These are phyloP conservation scores for Hephaestus fuliginosus DNA, from an alignment of 2,797 vertebrate genomes.

Conservation along the genomic window DNA sequence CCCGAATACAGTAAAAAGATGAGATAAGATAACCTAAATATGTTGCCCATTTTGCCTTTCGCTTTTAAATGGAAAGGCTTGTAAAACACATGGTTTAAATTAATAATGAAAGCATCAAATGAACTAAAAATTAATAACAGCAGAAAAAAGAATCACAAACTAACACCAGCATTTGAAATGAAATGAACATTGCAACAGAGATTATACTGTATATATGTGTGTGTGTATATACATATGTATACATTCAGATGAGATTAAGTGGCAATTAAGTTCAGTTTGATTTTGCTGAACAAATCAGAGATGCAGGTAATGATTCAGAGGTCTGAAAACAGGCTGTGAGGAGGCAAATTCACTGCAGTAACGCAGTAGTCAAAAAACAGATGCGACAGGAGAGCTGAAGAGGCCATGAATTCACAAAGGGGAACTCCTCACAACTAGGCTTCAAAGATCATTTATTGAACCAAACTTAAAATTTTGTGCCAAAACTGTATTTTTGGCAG, in stretches of 20 bases:
- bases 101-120: not conserved
- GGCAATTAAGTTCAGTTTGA: not conserved
- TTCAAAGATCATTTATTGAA: not conserved
- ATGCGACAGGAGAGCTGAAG: constrained; percentile 3
- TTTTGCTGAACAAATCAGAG: not conserved
- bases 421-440: not conserved
- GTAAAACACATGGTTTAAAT: not conserved
- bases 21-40: constrained; percentile 17
- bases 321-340: constrained; percentile 5
- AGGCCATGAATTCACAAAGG: not conserved
- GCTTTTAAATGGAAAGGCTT: not conserved
- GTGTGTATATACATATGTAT: too few species aligned
- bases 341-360: not conserved
- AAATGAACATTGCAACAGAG: not conserved
- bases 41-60: not conserved
- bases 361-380: not conserved
- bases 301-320: constrained; percentile 18
- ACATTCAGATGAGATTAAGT: constrained; percentile 1
- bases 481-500: not conserved
- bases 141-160: not conserved
- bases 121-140: not conserved
- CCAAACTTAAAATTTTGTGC: not conserved
- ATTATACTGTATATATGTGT: not conserved
- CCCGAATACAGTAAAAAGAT: not conserved
- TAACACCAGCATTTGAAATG: not conserved